A percentile compares a stretch with the other conserved stretches of the same genome.
Conservation (phyloP, 2,113 vertebrate genomes). For the Phainopepla nitens region DNA sequence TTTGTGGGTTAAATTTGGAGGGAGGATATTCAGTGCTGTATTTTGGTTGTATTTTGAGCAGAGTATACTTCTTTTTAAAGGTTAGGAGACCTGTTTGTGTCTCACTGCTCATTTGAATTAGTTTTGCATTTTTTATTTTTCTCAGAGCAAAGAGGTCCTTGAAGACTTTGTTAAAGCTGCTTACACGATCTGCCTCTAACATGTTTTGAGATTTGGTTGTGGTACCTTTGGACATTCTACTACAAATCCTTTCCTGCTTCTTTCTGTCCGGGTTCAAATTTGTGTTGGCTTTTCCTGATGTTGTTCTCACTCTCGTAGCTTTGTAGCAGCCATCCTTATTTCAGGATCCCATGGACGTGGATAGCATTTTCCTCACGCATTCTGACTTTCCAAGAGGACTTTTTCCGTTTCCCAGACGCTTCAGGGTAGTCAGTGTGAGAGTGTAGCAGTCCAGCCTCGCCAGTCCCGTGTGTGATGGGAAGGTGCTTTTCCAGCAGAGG, state of each 20-base stretch:
- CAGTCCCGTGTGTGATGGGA: slow-evolving; percentile 61
- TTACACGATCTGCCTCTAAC: not conserved
- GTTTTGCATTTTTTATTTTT: not conserved
- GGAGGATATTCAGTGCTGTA: not conserved
- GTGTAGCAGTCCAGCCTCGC: not conserved
- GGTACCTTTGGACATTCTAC: not conserved
- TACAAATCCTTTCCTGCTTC: not conserved
- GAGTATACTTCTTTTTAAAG: not conserved
- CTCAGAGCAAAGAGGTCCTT: not conserved
- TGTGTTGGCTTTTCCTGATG: not conserved
- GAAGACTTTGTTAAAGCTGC: not conserved
- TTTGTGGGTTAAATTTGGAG: not conserved
- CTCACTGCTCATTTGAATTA: not conserved
- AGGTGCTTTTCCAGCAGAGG: slow-evolving; percentile 58
- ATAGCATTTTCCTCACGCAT: not conserved
- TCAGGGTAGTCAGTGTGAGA: not conserved
- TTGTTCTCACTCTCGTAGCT: not conserved
- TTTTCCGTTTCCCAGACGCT: not conserved
- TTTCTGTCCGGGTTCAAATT: not conserved
- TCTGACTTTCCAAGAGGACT: not conserved
- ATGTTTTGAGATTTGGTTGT: not conserved
- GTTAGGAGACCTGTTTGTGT: not conserved
- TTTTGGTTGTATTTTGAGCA: not conserved
- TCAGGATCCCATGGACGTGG: not conserved
- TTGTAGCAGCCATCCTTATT: not conserved